Conservation (phyloP, 2,797 vertebrate species). For the Heterohyrax brucei region DNA sequence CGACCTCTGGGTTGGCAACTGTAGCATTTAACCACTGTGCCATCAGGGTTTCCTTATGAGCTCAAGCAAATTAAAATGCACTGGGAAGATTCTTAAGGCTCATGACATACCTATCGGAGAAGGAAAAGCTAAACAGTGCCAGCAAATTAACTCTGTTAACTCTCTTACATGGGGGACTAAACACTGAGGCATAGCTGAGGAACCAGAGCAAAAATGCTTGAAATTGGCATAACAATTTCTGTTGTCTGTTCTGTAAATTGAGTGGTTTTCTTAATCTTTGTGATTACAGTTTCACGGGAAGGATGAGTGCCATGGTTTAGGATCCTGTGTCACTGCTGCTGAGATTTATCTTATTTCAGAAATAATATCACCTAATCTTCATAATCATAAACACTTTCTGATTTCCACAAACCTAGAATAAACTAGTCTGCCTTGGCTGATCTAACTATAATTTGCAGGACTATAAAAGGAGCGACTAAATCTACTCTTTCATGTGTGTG, state of each 20-base stretch:
- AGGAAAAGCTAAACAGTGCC: background rate
- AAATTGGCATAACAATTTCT: background rate
- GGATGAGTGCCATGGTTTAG: background rate
- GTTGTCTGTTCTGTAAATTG: background rate
- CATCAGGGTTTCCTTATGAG: background rate
- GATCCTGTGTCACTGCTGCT: background rate
- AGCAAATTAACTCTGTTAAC: slow-evolving; percentile 40
- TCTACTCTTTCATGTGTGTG: background rate
- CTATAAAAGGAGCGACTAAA: slow-evolving; percentile 23
- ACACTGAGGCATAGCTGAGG: background rate
- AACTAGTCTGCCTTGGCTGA: background rate
- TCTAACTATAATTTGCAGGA: slow-evolving; percentile 12
- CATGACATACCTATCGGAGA: slow-evolving; percentile 3
- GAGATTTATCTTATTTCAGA: slow-evolving; percentile 19
- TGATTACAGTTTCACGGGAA: background rate
- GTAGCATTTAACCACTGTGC: no score
- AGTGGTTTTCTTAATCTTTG: slow-evolving; percentile 31
- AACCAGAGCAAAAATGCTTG: background rate
- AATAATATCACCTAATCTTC: background rate
- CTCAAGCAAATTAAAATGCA: background rate
- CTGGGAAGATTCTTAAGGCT: background rate
- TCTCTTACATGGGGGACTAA: background rate
- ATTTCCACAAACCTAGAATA: background rate
- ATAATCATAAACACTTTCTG: slow-evolving; percentile 48
- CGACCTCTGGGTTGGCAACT: no score